Evolutionary conservation across 2,113 vertebrate genomes (phyloP), one percentile per base, ranked within the genome.

Genomic region (Galbula dea): DNA sequence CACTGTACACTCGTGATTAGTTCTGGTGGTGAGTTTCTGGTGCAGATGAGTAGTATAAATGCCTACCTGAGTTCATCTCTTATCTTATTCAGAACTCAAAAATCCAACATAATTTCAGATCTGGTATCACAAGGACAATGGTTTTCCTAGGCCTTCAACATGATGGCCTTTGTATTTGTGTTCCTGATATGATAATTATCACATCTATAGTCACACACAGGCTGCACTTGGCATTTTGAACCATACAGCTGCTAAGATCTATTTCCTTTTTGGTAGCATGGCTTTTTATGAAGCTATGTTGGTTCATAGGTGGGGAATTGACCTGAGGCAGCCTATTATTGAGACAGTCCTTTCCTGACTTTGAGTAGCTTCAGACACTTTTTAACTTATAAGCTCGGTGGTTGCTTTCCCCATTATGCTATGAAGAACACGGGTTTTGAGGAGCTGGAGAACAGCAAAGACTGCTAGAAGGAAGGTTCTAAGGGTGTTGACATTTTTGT

Each of bases 341-440:
- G 2, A 54, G 26, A 11, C 21, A 32, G 16, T 32, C 51, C 63
- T 13, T 79, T 79, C 36, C 22, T 49, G 49, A 3, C 11, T 36
- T 79, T 52, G n/a, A 71, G 32, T 22, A 32, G 32, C 51, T 88
- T 75, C 75, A 69, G 75, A 45, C 58, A 11, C 3, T 20, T 58
- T 90, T 82, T 55, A 75, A 79, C 9, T 55, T 41, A n/a, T 10
- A 55, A 52, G 24, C 5, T 7, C 9, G 8, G 16, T 26, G 29
- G 23, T 77, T 15, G 1, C 37, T 73, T 83, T 84, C n/a, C 32
- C 46, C 22, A 5, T 45, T 58, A 8, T 10, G 11, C 12, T 2
- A 0, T 18, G 24, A 48, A 16, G 11, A 71, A 27, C 0, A 1
- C 14, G 3, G 0, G 2, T 8, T 58, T 73, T 68, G 7, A 23